Evolutionary conservation across 2,888 invertebrate genomes (phyloP).

Genomic region (Ophion slaviceki): DNA sequence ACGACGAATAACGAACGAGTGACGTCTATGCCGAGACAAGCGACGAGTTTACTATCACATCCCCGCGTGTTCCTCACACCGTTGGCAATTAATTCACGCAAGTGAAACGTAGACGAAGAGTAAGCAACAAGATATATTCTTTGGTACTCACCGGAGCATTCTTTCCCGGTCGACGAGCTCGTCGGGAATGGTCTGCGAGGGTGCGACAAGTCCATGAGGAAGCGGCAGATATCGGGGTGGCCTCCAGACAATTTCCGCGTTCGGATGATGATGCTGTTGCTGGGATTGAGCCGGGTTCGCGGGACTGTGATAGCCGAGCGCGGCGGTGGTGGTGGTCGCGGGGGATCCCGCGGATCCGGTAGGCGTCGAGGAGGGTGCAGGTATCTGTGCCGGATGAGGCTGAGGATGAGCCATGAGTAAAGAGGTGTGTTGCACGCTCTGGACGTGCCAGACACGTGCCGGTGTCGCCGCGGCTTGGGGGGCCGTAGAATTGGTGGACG

Average conservation of each 20-base stretch:
- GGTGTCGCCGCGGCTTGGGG: constrained; percentile 78
- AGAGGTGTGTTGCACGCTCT: constrained; percentile 86
- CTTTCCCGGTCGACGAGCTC: constrained; percentile 85
- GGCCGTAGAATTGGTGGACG: constrained; percentile 48
- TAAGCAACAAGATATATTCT: neutral
- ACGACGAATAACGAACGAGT: neutral
- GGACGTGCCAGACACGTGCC: constrained; percentile 85
- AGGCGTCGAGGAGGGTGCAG: constrained; percentile 76
- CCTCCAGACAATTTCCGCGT: constrained; percentile 83
- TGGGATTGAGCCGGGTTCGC: constrained; percentile 64
- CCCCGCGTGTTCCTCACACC: neutral
- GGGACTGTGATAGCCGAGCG: constrained; percentile 77
- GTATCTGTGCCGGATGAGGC: constrained; percentile 67
- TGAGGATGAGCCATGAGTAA: constrained; percentile 86
- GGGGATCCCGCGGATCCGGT: constrained; percentile 71
- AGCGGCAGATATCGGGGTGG: constrained; percentile 85
- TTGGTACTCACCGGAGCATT: constrained; percentile 57
- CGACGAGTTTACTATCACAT: neutral
- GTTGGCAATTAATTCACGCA: neutral
- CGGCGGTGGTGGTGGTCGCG: constrained; percentile 80
- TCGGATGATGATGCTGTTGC: constrained; percentile 77
- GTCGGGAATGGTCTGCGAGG: constrained; percentile 83
- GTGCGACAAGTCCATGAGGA: constrained; percentile 85
- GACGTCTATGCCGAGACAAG: neutral
- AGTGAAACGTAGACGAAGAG: neutral